Conservation (phyloP, 2,888 invertebrate genomes). For the Epicampocera succincta region DNA sequence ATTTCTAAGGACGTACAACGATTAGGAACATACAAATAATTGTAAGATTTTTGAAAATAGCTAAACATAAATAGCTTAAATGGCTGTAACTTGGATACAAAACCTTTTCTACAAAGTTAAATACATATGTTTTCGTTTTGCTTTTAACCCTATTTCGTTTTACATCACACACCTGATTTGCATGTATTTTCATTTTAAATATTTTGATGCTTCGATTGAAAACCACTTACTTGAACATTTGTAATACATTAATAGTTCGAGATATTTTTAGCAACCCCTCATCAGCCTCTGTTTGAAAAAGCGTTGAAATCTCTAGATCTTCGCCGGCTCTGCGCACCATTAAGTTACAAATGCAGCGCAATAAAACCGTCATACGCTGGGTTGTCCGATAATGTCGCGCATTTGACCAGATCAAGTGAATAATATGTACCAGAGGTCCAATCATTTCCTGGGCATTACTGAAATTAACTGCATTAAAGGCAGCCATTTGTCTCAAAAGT, state of each 20-base stretch:
- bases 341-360: conserved; percentile 91
- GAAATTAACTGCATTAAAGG: conserved; percentile 88
- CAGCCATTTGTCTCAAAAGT: conserved; percentile 82
- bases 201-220: not conserved
- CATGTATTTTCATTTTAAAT: not conserved
- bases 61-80: too few species aligned
- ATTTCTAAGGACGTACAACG: too few species aligned
- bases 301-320: conserved; percentile 88
- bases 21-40: too few species aligned
- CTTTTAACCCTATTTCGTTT: too few species aligned
- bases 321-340: conserved; percentile 89
- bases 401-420: conserved; percentile 94
- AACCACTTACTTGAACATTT: conserved; percentile 84
- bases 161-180: too few species aligned
- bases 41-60: too few species aligned
- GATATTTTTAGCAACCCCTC: conserved; percentile 87
- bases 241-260: conserved; percentile 83
- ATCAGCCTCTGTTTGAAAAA: conserved; percentile 92
- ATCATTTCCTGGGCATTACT: conserved; percentile 84
- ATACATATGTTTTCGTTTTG: too few species aligned
- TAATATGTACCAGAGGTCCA: conserved; percentile 89
- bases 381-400: conserved; percentile 89
- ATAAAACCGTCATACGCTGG: conserved; percentile 86
- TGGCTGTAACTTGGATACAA: too few species aligned
- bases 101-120: too few species aligned